Evolutionary conservation across 2,113 vertebrate species (phyloP).

Genomic region (Sturnira hondurensis): DNA sequence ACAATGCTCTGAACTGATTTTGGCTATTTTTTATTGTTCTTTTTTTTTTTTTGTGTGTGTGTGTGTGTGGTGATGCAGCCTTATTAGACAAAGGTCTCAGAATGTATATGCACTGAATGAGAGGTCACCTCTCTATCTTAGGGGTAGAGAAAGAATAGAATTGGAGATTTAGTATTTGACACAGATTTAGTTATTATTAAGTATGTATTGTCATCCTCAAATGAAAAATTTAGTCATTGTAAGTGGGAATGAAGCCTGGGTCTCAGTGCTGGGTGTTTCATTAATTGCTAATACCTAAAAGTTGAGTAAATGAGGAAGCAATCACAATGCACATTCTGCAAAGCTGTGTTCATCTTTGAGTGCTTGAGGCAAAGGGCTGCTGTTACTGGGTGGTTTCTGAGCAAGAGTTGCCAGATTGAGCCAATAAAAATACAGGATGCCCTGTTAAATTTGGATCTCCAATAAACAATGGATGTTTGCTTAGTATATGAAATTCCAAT

Average conservation of each 20-base stretch:
- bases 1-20: not conserved
- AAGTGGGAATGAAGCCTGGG: not conserved
- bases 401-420: not conserved
- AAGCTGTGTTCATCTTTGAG: not conserved
- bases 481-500: not conserved
- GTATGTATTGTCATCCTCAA: not conserved
- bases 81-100: not conserved
- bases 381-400: not conserved
- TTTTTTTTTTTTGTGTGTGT: no score
- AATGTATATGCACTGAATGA: not conserved
- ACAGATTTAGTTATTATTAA: not conserved
- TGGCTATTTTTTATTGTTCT: not conserved
- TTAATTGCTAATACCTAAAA: constrained; percentile 1
- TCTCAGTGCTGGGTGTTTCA: not conserved
- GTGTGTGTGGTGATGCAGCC: not conserved
- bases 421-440: not conserved
- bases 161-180: not conserved
- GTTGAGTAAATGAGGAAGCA: not conserved
- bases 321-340: not conserved
- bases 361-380: not conserved
- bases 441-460: not conserved
- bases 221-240: not conserved
- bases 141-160: not conserved
- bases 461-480: not conserved
- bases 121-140: not conserved